These are phyloP conservation scores for Protaetia brevitarsis DNA, from an alignment of 1,140 invertebrate species.

Conservation along the genomic window DNA sequence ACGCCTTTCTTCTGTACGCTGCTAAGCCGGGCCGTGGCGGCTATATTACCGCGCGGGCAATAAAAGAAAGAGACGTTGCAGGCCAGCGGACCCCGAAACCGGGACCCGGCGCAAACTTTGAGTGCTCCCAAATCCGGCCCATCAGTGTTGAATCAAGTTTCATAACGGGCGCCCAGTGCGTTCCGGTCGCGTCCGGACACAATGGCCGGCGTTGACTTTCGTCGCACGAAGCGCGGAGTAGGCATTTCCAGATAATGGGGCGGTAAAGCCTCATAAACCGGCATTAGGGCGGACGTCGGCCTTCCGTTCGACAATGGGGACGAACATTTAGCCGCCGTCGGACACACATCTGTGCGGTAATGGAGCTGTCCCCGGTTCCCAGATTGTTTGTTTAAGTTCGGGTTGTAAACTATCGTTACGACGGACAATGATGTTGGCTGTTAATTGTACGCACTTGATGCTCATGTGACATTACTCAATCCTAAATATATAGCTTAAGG, in stretches of 20 bases:
- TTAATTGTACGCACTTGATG: too few relatives aligned
- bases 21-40: too few relatives aligned
- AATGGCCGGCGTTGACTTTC: slow-evolving; percentile 1
- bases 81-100: not conserved
- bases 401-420: not conserved
- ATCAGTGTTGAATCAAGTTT: slow-evolving; percentile 17
- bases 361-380: not conserved
- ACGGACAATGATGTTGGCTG: too few relatives aligned
- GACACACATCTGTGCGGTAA: slow-evolving; percentile 1
- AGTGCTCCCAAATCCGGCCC: slow-evolving; percentile 9
- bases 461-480: too few relatives aligned
- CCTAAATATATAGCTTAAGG: too few relatives aligned
- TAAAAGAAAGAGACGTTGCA: not conserved
- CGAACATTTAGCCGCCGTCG: slow-evolving; percentile 6
- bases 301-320: not conserved
- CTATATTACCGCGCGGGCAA: slow-evolving; percentile 1
- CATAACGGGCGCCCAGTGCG: slow-evolving; percentile 4
- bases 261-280: slow-evolving; percentile 13
- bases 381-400: not conserved
- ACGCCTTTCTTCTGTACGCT: too few relatives aligned
- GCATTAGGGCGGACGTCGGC: not conserved
- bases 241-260: slow-evolving; percentile 9
- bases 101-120: slow-evolving; percentile 6
- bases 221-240: not conserved
- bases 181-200: slow-evolving; percentile 10